Evolutionary conservation across 2,888 invertebrate species (phyloP), one percentile per base, ranked within the genome.

Genomic region (Myopa tessellatipennis): DNA sequence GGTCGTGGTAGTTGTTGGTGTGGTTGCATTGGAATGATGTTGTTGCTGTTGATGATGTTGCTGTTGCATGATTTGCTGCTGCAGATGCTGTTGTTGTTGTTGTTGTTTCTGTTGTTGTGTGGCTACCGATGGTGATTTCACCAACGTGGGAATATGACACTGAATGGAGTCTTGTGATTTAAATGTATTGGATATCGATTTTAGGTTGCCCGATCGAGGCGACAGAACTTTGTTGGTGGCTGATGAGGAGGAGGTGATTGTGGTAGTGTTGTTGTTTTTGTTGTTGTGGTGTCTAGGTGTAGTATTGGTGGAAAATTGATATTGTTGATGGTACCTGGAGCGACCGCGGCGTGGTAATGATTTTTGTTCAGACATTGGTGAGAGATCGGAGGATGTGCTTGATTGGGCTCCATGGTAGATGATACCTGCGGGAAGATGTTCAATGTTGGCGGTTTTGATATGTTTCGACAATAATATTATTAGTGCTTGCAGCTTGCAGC

Each of bases 341-440:
- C 93, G 92, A 89, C 92, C 92, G 88, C 93, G 91, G 87, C 94
- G 91, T 83, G 94, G 93, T 86, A 94, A 90, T 83, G 93, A 94
- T 89, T 94, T 94, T 90, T 94, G 93, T 88, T 94, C 94, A 86
- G 93, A 93, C 93, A 93, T 93, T 85, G 94, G 94, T 83, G 94
- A 94, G 87, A 94, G 92, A 90, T 94, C 94, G 87, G 94, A 94
- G 82, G 94, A 94, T 83, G 94, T 94, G 90, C 93, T 94, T 85
- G 94, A 94, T 87, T 92, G 92, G 88, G 93, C 93, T 88, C 93
- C 93, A 89, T 94, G 94, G 89, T 94, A 94, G 88, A 93, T 92
- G 89, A 93, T 93, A 90, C 93, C 94, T 92, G 90, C 79, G 81
- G 82, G 82, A 80, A 80, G 81, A 82, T 76, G 72, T 72, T 61